A percentile compares a stretch with the other conserved stretches of the same genome.
Evolutionary conservation across 2,113 vertebrate species (phyloP).

Genomic region (Engraulis encrasicolus): DNA sequence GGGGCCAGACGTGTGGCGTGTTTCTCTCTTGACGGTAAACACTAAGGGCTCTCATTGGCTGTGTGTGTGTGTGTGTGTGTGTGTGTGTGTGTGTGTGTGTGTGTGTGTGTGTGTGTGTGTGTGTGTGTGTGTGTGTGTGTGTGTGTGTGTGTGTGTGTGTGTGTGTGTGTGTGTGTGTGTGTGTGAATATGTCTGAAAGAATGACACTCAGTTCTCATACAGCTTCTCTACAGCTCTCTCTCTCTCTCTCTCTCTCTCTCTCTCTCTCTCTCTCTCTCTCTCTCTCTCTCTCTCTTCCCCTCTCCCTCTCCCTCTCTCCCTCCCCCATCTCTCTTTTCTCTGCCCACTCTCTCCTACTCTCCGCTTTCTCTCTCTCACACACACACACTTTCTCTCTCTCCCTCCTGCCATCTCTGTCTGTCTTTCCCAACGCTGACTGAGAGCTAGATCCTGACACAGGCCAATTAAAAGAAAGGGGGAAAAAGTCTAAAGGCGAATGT

Average conservation of each 20-base stretch:
- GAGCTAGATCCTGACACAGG: neutral
- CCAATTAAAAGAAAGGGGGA: neutral
- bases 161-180: constrained; percentile 12
- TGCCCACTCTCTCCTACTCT: constrained; percentile 27
- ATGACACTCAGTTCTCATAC: constrained; percentile 9
- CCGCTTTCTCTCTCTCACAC: constrained; percentile 29
- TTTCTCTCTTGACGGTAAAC: constrained; percentile 21
- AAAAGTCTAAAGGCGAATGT: neutral
- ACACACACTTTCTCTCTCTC: constrained; percentile 54
- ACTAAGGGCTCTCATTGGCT: neutral
- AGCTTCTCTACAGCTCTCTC: constrained; percentile 21
- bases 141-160: neutral
- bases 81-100: constrained; percentile 22
- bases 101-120: constrained; percentile 26
- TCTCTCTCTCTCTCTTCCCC: neutral
- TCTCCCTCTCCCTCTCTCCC: neutral
- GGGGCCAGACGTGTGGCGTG: constrained; percentile 18
- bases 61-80: neutral
- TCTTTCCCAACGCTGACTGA: constrained; percentile 43
- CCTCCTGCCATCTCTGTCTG: constrained; percentile 56
- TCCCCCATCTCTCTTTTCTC: neutral
- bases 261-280: neutral
- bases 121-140: constrained; percentile 5
- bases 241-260: constrained; percentile 30
- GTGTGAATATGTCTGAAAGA: constrained; percentile 54